These are phyloP conservation scores for Trissoscelio sp. DNA, from an alignment of 2,888 invertebrate species.

Conservation along the genomic window DNA sequence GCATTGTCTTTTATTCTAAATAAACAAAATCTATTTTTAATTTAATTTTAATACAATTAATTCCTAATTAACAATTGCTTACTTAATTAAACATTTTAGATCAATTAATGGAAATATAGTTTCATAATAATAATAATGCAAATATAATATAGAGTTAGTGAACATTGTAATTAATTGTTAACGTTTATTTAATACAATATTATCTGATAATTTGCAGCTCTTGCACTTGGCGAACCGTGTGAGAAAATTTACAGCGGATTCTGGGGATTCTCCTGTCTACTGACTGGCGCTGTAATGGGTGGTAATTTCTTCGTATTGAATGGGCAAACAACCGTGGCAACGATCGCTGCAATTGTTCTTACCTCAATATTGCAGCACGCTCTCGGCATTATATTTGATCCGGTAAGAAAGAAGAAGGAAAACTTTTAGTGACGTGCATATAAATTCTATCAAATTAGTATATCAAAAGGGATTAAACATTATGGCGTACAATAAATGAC, in stretches of 20 bases:
- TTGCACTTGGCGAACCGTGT: conserved; percentile 74
- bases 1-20: too few relatives aligned
- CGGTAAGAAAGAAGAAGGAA: conserved; percentile 34
- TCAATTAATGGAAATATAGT: too few relatives aligned
- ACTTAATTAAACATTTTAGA: too few relatives aligned
- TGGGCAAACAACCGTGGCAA: conserved; percentile 78
- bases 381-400: conserved; percentile 74
- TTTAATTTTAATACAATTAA: too few relatives aligned
- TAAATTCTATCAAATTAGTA: conserved; percentile 2
- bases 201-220: conserved; percentile 70
- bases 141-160: too few relatives aligned
- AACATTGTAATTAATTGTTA: neutral
- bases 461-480: neutral
- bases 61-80: too few relatives aligned
- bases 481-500: neutral
- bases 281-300: conserved; percentile 82
- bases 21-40: too few relatives aligned
- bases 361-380: conserved; percentile 80
- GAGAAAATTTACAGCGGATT: conserved; percentile 80
- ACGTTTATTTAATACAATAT: neutral
- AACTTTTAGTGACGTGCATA: neutral
- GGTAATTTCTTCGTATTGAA: conserved; percentile 82
- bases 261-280: conserved; percentile 83
- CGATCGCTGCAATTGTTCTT: conserved; percentile 79
- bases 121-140: too few relatives aligned